Evolutionary conservation across 2,888 invertebrate species (phyloP), one percentile per base, ranked within the genome.

Genomic region (Timema cristinae): DNA sequence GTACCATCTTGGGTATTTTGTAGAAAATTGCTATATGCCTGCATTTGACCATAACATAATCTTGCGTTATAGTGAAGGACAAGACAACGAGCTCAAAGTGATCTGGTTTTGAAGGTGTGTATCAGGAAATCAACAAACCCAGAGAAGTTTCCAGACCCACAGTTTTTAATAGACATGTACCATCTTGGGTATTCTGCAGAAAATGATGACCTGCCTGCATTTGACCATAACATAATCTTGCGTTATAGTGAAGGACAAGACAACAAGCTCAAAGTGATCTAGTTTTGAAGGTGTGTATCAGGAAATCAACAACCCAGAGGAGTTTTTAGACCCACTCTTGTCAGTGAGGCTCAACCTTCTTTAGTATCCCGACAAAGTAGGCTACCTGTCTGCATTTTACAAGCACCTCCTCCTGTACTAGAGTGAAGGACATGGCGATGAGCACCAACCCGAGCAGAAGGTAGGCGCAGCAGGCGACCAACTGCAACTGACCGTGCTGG

Each of bases 371-470:
- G 78, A 92, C 84, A 80, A 86, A 87, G 76, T 88, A 86, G 15
- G 73, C 73, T 9, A 72, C 69, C 67, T 71, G 70, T 16, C 72
- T 49, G 66, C 73, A 73, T 63, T 67, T 73, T 63, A 89, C 85
- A 74, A 91, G 87, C 5, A 93, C 88, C 80, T 93, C 92, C 77
- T 93, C 93, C 80, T 94, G 93, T 72, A 93, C 86, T 73, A 94
- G 85, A 81, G 91, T 92, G 79, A 94, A 93, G 71, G 92, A 91
- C 91, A 92, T 93, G 10, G 93, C 93, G 78, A 94, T 90, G 72
- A 93, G 84, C 73, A 93, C 90, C 13, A 94, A 85, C 50, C 94
- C 94, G 74, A 93, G 85, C 75, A 93, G 86, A 75, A 94, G 83
- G 81, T 93, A 94, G 11, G 90, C 87, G 82, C 92, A 92, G 79